Evolutionary conservation across 2,113 vertebrate species (phyloP).

Genomic region (Carollia perspicillata): DNA sequence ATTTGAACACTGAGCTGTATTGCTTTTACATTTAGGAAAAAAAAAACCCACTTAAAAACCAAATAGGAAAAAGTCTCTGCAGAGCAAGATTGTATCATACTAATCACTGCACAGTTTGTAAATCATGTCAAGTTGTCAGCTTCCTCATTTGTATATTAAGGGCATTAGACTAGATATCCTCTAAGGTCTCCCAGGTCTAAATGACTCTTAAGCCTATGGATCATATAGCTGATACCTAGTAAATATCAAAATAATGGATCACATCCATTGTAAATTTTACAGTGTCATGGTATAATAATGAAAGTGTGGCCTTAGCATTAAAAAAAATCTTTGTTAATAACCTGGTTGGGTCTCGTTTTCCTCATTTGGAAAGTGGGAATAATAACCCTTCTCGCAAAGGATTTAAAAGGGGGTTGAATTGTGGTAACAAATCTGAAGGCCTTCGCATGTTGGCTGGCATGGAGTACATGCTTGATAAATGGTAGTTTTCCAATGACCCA

Average conservation of each 20-base stretch:
- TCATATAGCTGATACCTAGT: not conserved
- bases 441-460: not conserved
- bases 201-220: not conserved
- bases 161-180: not conserved
- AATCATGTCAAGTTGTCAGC: not conserved
- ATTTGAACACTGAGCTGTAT: not conserved
- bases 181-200: not conserved
- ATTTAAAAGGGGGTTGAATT: not conserved
- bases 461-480: not conserved
- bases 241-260: not conserved
- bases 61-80: not conserved
- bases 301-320: not conserved
- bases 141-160: not conserved
- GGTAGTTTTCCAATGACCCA: not conserved
- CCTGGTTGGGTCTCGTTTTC: not conserved
- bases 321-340: not conserved
- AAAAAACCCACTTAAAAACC: not conserved
- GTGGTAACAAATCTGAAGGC: not conserved
- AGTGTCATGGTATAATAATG: not conserved
- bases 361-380: not conserved
- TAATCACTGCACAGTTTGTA: not conserved
- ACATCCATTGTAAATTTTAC: not conserved
- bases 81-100: not conserved
- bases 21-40: not conserved
- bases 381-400: not conserved